phyloP scores from a whole-genome alignment of 1,140 invertebrate species.

The Leptoteleia sp. region DNA sequence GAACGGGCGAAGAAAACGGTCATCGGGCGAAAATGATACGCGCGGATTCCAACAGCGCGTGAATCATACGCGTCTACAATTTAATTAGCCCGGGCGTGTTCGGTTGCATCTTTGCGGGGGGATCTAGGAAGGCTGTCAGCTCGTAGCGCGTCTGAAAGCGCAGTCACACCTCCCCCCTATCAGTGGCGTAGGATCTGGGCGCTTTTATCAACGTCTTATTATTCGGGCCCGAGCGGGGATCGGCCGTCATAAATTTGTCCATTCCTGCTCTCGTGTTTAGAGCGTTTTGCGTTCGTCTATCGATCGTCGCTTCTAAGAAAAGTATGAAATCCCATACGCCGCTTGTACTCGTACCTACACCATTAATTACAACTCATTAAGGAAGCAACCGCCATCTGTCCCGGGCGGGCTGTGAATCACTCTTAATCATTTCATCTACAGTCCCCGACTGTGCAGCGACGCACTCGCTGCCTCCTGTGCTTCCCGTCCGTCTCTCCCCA shows the following conservation, averaged over 20 bases:
- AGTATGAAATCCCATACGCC: slow-evolving; percentile 66
- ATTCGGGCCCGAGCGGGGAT: slow-evolving; percentile 25
- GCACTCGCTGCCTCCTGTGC: slow-evolving; percentile 34
- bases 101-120: slow-evolving; percentile 13
- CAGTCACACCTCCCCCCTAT: not conserved
- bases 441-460: slow-evolving; percentile 69
- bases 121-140: slow-evolving; percentile 8
- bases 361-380: slow-evolving; percentile 81
- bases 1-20: not conserved
- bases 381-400: slow-evolving; percentile 80
- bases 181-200: slow-evolving; percentile 1
- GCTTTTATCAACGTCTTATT: slow-evolving; percentile 32
- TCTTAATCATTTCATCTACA: slow-evolving; percentile 81
- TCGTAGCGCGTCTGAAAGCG: no score
- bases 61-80: slow-evolving; percentile 26
- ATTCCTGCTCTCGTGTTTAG: slow-evolving; percentile 43
- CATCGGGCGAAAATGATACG: not conserved
- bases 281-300: no score
- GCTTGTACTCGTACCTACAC: slow-evolving; percentile 73
- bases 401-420: slow-evolving; percentile 78
- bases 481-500: slow-evolving; percentile 23
- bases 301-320: slow-evolving; percentile 70
- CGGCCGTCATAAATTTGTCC: slow-evolving; percentile 51
- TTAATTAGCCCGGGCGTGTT: slow-evolving; percentile 28
- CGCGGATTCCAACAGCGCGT: not conserved